Conservation (phyloP, 2,113 vertebrate species). For the Podilymbus podiceps region DNA sequence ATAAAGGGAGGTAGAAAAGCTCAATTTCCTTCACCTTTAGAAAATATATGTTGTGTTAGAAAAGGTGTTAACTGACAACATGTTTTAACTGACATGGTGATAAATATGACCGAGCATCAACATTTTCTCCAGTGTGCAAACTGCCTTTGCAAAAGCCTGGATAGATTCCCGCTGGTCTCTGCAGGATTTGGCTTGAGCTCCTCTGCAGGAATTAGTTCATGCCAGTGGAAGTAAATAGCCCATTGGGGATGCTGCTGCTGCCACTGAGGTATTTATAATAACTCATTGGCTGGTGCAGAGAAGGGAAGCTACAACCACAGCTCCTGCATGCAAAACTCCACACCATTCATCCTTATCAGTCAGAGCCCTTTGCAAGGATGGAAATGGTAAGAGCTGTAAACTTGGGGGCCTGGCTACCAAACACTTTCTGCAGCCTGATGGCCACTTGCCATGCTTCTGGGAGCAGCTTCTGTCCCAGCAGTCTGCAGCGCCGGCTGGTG, state of each 20-base stretch:
- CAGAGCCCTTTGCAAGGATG: neutral
- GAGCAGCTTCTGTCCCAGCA: neutral
- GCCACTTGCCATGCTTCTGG: neutral
- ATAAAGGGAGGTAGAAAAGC: neutral
- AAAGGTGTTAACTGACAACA: constrained; percentile 45
- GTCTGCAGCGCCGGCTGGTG: neutral
- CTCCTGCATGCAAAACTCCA: neutral
- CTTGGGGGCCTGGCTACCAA: neutral
- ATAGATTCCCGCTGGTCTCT: constrained; percentile 10
- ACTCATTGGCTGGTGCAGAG: neutral
- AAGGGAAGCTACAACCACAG: neutral
- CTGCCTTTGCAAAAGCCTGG: constrained; percentile 10
- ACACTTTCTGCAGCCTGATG: neutral
- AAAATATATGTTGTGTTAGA: constrained; percentile 25
- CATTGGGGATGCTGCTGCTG: constrained; percentile 7
- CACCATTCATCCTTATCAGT: neutral
- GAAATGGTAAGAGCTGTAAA: neutral
- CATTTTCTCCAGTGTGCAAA: neutral
- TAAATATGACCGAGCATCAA: constrained; percentile 46
- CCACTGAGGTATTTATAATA: constrained; percentile 34
- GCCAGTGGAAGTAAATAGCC: constrained; percentile 25
- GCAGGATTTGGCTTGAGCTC: constrained; percentile 57
- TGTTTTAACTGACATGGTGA: constrained; percentile 24
- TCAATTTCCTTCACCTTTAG: neutral
- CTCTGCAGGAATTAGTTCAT: constrained; percentile 36